A percentile compares a stretch with the other conserved stretches of the same genome.
Conservation (phyloP, 2,797 vertebrate genomes). For the Poecilia gillii region DNA sequence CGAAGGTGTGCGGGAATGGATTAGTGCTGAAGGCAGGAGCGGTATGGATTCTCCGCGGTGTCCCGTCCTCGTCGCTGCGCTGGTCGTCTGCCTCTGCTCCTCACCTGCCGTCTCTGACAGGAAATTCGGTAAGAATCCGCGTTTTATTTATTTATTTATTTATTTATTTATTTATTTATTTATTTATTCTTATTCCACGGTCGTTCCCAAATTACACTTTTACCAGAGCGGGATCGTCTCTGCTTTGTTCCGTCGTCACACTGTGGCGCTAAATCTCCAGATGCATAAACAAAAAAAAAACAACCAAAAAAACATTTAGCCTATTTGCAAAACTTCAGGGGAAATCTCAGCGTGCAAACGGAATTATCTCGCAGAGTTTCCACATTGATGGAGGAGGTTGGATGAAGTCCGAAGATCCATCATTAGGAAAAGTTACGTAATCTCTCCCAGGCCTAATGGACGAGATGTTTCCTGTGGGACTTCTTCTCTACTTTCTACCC, state of each 20-base stretch:
- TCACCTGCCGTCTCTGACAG: slow-evolving; percentile 65
- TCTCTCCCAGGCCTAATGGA: slow-evolving; percentile 43
- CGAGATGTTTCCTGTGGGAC: slow-evolving; percentile 21
- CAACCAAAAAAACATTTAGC: not conserved
- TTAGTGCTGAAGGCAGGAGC: slow-evolving; percentile 55
- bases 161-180: not conserved
- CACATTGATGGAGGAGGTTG: slow-evolving; percentile 8
- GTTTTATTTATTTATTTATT: not conserved
- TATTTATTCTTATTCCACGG: not conserved
- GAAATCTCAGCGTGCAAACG: slow-evolving; percentile 5
- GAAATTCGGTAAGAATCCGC: slow-evolving; percentile 79
- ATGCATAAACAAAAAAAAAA: not conserved
- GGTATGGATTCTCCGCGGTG: slow-evolving; percentile 73
- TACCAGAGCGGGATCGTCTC: not conserved
- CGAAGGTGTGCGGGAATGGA: slow-evolving; percentile 70
- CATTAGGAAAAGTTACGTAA: slow-evolving; percentile 67
- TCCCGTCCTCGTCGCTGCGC: slow-evolving; percentile 68
- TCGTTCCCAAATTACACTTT: no score
- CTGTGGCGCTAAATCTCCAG: slow-evolving; percentile 14
- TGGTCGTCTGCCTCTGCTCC: slow-evolving; percentile 68
- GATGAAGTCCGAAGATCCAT: slow-evolving; percentile 18
- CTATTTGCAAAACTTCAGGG: slow-evolving; percentile 45
- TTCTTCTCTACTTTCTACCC: slow-evolving; percentile 2
- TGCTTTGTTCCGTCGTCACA: not conserved
- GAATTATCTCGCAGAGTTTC: slow-evolving; percentile 13